phyloP scores from a whole-genome alignment of 2,888 invertebrate genomes.

The Athalia cordata region DNA sequence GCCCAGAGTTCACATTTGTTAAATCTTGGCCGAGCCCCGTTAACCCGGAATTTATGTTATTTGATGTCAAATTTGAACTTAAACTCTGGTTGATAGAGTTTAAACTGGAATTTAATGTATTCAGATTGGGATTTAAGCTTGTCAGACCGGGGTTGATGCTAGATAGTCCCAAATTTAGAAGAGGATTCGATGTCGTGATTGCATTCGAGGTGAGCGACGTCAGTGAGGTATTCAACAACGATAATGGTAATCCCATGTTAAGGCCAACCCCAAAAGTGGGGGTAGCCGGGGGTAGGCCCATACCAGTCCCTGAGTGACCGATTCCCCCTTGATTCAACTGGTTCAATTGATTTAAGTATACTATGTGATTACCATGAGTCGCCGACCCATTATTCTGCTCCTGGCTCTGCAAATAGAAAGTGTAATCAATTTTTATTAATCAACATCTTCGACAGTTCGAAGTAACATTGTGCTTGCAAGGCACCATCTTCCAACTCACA shows the following conservation, averaged over 20 bases:
- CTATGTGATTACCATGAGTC: slow-evolving; percentile 70
- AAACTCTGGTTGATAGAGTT: slow-evolving; percentile 66
- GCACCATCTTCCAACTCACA: slow-evolving; percentile 56
- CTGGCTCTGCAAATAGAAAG: slow-evolving; percentile 62
- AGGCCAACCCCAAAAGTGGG: slow-evolving; percentile 74
- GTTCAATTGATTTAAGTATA: slow-evolving; percentile 71
- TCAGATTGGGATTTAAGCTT: slow-evolving; percentile 66
- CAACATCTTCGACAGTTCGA: background rate
- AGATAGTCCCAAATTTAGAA: slow-evolving; percentile 70
- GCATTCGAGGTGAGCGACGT: slow-evolving; percentile 72
- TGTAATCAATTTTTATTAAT: background rate
- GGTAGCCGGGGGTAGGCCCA: slow-evolving; percentile 74
- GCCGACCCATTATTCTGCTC: slow-evolving; percentile 71
- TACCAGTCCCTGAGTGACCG: slow-evolving; percentile 72
- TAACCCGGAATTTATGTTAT: slow-evolving; percentile 70
- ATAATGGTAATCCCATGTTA: slow-evolving; percentile 73
- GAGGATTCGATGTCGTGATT: slow-evolving; percentile 72
- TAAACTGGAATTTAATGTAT: slow-evolving; percentile 61
- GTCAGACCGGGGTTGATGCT: slow-evolving; percentile 65
- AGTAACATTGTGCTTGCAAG: background rate
- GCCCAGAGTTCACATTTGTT: slow-evolving; percentile 67
- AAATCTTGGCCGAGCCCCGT: slow-evolving; percentile 69
- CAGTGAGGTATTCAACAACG: slow-evolving; percentile 70
- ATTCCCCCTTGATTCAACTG: slow-evolving; percentile 72
- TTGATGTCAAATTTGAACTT: slow-evolving; percentile 68